A percentile compares a stretch with the other conserved stretches of the same genome.
Evolutionary conservation across 1,140 invertebrate species (phyloP).

Genomic region (Wasmannia auropunctata): DNA sequence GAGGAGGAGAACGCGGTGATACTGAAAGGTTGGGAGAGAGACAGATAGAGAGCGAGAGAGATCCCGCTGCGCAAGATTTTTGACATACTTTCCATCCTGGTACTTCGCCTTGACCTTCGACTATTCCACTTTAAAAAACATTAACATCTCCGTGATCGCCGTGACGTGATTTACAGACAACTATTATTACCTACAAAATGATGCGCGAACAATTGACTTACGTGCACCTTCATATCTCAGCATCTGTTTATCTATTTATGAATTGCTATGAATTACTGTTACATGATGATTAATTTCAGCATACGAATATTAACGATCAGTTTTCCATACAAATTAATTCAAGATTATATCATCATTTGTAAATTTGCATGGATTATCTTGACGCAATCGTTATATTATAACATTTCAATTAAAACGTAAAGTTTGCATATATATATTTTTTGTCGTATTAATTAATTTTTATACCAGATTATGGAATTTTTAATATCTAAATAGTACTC

Average conservation of each 20-base stretch:
- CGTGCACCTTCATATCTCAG: not conserved
- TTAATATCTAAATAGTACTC: not conserved
- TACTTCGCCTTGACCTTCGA: conserved; percentile 80
- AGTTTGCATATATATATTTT: not conserved
- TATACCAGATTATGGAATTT: not conserved
- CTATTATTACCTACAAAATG: conserved; percentile 8
- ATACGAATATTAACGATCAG: not conserved
- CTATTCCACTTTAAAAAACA: conserved; percentile 76
- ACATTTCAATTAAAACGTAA: not conserved
- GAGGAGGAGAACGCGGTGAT: conserved; percentile 39
- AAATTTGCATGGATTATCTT: not conserved
- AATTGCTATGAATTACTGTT: not conserved
- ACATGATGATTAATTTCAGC: conserved; percentile 5
- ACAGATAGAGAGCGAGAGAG: conserved; percentile 57
- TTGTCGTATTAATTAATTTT: not conserved
- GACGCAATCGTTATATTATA: not conserved
- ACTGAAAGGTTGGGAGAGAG: conserved; percentile 38
- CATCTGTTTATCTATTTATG: not conserved
- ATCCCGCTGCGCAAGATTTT: conserved; percentile 78
- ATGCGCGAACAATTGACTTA: not conserved
- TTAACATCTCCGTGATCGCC: not conserved
- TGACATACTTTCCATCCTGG: conserved; percentile 83
- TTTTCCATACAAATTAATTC: conserved; percentile 22
- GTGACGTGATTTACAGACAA: not conserved
- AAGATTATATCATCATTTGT: not conserved